phyloP scores from a whole-genome alignment of 1,140 invertebrate species.

The Zaprionus lachaisei region DNA sequence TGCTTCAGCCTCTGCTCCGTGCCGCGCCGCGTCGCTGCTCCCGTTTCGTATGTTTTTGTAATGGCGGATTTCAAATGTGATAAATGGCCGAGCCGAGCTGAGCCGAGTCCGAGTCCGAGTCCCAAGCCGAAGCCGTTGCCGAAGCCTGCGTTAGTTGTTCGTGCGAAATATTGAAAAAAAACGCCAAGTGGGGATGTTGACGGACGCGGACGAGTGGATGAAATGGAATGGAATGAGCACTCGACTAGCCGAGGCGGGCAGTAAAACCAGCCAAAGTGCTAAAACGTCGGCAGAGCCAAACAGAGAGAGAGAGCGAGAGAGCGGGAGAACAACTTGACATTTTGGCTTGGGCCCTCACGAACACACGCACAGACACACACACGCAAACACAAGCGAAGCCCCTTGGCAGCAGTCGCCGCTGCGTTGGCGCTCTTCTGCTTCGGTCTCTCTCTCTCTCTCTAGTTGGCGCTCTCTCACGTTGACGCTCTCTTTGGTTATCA shows the following conservation, averaged over 20 bases:
- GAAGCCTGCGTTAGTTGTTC: constrained; percentile 47
- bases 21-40: constrained; percentile 48
- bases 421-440: constrained; percentile 72
- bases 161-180: constrained; percentile 47
- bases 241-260: constrained; percentile 67
- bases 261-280: constrained; percentile 60
- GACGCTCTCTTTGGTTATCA: constrained; percentile 50
- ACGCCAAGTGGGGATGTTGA: constrained; percentile 77
- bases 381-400: constrained; percentile 7
- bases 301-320: constrained; percentile 14
- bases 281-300: constrained; percentile 40
- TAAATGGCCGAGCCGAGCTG: constrained; percentile 41
- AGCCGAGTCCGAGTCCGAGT: constrained; percentile 5
- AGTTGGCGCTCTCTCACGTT: constrained; percentile 26
- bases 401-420: constrained; percentile 39
- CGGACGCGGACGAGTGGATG: constrained; percentile 82
- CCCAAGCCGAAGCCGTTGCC: constrained; percentile 1
- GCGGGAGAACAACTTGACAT: constrained; percentile 58
- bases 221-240: constrained; percentile 78
- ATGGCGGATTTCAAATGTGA: constrained; percentile 66
- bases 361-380: constrained; percentile 32
- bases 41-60: constrained; percentile 64
- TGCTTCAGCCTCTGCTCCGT: constrained; percentile 27
- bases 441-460: constrained; percentile 11
- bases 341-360: constrained; percentile 48